A percentile compares a stretch with the other conserved stretches of the same genome.
Conservation (phyloP, 2,797 vertebrate species). For the Sphenodon punctatus region DNA sequence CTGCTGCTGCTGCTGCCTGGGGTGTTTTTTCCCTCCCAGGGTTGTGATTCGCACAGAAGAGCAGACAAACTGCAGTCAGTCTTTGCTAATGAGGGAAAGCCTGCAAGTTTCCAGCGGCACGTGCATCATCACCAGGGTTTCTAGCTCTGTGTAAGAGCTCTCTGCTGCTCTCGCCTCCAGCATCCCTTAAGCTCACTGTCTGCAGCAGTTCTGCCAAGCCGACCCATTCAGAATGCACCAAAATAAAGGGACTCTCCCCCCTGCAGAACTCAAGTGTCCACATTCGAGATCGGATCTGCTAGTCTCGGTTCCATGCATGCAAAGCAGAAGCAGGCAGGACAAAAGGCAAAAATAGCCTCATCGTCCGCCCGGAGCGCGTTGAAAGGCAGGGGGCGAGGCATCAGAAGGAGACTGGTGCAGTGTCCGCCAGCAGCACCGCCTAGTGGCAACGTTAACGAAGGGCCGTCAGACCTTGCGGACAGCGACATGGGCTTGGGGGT, state of each 20-base stretch:
- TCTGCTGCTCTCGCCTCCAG: not conserved
- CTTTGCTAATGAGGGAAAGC: not conserved
- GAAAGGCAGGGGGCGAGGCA: not conserved
- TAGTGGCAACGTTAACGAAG: not conserved
- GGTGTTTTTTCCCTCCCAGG: no score
- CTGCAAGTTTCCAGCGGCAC: not conserved
- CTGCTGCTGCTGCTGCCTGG: no score
- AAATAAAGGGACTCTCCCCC: not conserved
- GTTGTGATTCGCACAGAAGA: no score
- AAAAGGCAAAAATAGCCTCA: no score
- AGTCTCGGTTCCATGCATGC: not conserved
- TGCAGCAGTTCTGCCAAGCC: not conserved
- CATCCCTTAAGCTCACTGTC: not conserved
- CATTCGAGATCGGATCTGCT: no score
- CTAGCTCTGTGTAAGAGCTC: not conserved
- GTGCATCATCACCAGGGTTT: not conserved
- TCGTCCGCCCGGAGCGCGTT: not conserved
- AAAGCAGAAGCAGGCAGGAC: not conserved
- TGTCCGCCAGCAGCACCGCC: not conserved
- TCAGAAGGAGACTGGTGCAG: not conserved
- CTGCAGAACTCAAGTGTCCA: not conserved
- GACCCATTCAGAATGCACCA: not conserved
- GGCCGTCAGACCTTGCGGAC: not conserved
- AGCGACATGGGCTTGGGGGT: no score
- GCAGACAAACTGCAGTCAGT: not conserved